Percentiles rank a stretch among this genome's conserved stretches.
Conservation (phyloP, 2,888 invertebrate species). For the Drosophila subquinaria region DNA sequence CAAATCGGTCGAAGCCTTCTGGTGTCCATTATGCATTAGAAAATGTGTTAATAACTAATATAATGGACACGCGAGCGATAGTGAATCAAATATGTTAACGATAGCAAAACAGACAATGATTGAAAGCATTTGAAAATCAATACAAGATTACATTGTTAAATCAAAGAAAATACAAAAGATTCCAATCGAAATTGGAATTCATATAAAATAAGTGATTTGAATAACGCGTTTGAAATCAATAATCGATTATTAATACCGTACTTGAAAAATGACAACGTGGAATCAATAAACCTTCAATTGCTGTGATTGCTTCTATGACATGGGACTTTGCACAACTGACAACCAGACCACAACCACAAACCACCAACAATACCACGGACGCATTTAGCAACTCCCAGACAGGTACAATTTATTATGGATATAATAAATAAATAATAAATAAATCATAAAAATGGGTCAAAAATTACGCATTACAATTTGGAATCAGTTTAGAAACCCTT, state of each 20-base stretch:
- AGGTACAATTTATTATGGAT: slow-evolving; percentile 16
- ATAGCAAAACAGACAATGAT: slow-evolving; percentile 28
- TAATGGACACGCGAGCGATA: slow-evolving; percentile 57
- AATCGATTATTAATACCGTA: slow-evolving; percentile 65
- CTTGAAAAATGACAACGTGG: slow-evolving; percentile 45
- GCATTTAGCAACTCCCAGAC: slow-evolving; percentile 22
- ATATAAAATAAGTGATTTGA: slow-evolving; percentile 21
- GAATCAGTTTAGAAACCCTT: neutral
- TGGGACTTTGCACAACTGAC: slow-evolving; percentile 80
- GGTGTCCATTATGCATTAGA: slow-evolving; percentile 35
- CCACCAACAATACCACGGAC: slow-evolving; percentile 18
- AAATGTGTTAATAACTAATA: slow-evolving; percentile 48
- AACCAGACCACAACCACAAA: slow-evolving; percentile 25
- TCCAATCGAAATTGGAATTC: neutral
- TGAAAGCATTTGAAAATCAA: slow-evolving; percentile 42
- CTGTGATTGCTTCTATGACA: slow-evolving; percentile 69
- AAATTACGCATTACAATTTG: neutral
- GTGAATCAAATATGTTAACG: slow-evolving; percentile 33
- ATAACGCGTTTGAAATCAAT: slow-evolving; percentile 58
- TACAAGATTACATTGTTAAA: slow-evolving; percentile 20
- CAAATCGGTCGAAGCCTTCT: slow-evolving; percentile 55
- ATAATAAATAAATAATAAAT: slow-evolving; percentile 4
- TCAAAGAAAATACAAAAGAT: neutral
- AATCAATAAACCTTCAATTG: slow-evolving; percentile 78
- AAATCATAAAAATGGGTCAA: slow-evolving; percentile 8